Evolutionary conservation across 2,888 invertebrate genomes (phyloP), one percentile per base, ranked within the genome.

Genomic region (Achlya flavicornis): DNA sequence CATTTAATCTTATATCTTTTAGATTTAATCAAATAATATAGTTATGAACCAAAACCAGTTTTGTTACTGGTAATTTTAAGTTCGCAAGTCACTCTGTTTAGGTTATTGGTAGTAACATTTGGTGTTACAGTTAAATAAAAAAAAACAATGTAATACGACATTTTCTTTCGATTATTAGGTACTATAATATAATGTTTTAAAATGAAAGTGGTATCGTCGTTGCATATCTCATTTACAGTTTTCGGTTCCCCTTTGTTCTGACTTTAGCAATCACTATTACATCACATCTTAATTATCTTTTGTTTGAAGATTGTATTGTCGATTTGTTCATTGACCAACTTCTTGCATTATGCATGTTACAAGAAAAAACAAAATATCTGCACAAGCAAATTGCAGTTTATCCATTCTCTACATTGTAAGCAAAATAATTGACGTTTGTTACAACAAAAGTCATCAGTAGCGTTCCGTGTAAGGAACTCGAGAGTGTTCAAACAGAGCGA

Each of bases 291-390:
- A 74, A 88, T 85, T 88, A 85, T 85, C 89, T 87, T 88, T 88
- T 86, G 87, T 89, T 83, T 81, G 75, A 75, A 70, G 69, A 70
- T 74, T 77, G 87, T 84, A 85, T 86, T 87, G 88, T 84, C 83
- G 82, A 85, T 83, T 87, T 83, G 77, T 75, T 74, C 81, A 88
- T 88, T 90, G 83, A 87, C 80, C 80, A 81, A 86, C 82, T 89
- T 88, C 80, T 88, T 88, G 79, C 75, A 66, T 64, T 57, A 63
- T 71, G 67, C 69, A 70, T 48, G 61, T 33, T 53, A 19, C 53
- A 19, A 8, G 12, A 58, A 58, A 35, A 58, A 58, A 32, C 12
- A 41, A 41, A 41, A 4, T 41, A 33, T n/a, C 35, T 19, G 61
- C 63, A 63, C 41, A 32, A 58, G 33, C 63, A 63, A 66, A 58